Conservation (phyloP, 2,888 invertebrate species). For the Lasiommata megera region DNA sequence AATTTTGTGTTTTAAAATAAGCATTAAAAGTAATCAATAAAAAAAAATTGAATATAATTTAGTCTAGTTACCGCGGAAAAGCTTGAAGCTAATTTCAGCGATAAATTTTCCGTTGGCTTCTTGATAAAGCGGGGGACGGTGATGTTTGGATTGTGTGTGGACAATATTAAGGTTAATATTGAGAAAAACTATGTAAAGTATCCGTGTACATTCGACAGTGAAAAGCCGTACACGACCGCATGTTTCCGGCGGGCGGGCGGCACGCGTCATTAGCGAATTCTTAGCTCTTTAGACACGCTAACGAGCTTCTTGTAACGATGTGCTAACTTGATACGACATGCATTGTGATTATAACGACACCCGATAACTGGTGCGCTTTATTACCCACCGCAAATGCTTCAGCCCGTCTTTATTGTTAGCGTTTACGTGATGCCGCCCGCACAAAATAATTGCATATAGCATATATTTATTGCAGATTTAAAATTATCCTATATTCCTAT, state of each 20-base stretch:
- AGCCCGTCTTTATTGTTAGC: slow-evolving; percentile 29
- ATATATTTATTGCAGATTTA: neutral
- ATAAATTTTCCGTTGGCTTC: too few species aligned
- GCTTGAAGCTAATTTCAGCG: too few species aligned
- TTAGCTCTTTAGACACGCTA: slow-evolving; percentile 73
- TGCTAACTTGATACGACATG: slow-evolving; percentile 68
- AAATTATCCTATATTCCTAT: too few species aligned
- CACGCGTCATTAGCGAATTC: slow-evolving; percentile 77
- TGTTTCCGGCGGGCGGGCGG: slow-evolving; percentile 34
- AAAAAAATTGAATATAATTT: too few species aligned
- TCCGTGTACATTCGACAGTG: neutral
- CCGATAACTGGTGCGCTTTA: slow-evolving; percentile 37
- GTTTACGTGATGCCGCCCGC: neutral
- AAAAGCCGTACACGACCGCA: neutral
- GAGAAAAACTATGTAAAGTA: too few species aligned
- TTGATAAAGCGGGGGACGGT: too few species aligned
- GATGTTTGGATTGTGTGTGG: too few species aligned
- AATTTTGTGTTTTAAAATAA: too few species aligned
- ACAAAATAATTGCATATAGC: neutral
- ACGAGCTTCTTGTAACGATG: slow-evolving; percentile 77
- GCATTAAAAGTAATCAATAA: too few species aligned
- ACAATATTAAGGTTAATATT: too few species aligned
- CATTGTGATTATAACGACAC: slow-evolving; percentile 42
- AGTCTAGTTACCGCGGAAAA: too few species aligned
- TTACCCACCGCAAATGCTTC: slow-evolving; percentile 34